Conservation (phyloP, 2,888 invertebrate species). For the Galerucella calmariensis region DNA sequence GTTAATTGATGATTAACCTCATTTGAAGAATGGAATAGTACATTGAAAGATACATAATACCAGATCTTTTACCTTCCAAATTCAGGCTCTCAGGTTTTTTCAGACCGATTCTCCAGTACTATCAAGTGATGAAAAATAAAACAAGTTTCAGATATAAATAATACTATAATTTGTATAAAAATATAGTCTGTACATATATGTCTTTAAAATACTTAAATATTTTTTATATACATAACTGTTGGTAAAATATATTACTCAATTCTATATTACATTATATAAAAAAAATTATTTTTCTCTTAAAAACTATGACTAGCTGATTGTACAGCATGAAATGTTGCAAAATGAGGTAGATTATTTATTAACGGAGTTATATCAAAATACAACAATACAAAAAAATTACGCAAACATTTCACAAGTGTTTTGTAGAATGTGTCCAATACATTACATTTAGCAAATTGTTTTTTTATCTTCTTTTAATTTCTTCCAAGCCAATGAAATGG, state of each 20-base stretch:
- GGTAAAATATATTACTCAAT: slow-evolving; percentile 53
- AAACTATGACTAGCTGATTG: slow-evolving; percentile 66
- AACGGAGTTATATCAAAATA: slow-evolving; percentile 45
- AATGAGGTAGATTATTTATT: slow-evolving; percentile 63
- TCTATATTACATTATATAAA: slow-evolving; percentile 51
- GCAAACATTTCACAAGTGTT: not conserved
- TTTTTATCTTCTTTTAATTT: no score
- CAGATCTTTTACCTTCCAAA: no score
- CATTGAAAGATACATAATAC: no score
- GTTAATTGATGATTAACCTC: no score
- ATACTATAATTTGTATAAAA: slow-evolving; percentile 65
- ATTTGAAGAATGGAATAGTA: no score
- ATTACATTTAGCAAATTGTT: no score
- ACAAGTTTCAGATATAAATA: slow-evolving; percentile 57
- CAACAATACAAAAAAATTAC: slow-evolving; percentile 25
- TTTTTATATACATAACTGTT: slow-evolving; percentile 53
- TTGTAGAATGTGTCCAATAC: no score
- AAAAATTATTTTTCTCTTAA: slow-evolving; percentile 57
- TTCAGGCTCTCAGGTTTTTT: no score
- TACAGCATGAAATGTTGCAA: slow-evolving; percentile 66
- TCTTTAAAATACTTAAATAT: slow-evolving; percentile 53
- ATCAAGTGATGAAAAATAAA: slow-evolving; percentile 23
- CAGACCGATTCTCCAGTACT: not conserved
- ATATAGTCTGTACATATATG: slow-evolving; percentile 62
- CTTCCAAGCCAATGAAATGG: no score